Base-by-base conservation (phyloP, 2,888 invertebrate species). In the Drosophila greeni region DNA sequence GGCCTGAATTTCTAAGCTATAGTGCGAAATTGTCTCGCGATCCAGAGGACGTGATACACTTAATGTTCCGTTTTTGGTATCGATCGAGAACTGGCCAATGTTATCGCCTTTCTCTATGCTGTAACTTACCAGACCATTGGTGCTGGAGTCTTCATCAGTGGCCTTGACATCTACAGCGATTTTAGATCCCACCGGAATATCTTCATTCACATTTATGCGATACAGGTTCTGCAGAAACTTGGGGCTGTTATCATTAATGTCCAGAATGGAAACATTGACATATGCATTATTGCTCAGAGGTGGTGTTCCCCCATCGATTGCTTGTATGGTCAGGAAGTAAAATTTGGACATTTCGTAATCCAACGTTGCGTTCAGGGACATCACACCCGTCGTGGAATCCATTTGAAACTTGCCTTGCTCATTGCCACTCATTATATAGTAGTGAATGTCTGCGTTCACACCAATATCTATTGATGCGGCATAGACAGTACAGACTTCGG, bases 401-500 rank as follows among this genome's bases (percentile, higher is more conserved):
- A 97, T 92, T 42, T 91, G 88, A 88, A 97, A 97, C 88, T 95
- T 95, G 75, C 93, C 94, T 83, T 96, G 95, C 83, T 95, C 96
- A 86, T 97, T 97, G 47, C 97, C 97, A 26, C 94, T 96, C 29
- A 95, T 92, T 60, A 97, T 94, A 16, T 94, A 93, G 88, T 97
- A 97, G 66, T 92, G 92, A 53, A 98, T 95, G 87, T 96, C 95
- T 0, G 98, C 98, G 90, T 98, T 98, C 70, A 96, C 92, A 33
- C 98, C 98, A 40, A 95, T 93, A 87, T 98, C 98, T 86, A 94
- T 94, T 11, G 96, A 97, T 3, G 96, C 95, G n/a, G 98, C 99
- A 71, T 93, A 91, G 26, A 99, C 95, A 76, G 93, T 91, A 16
- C 94, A 92, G 14, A 98, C 92, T 89, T 95, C 94, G 1, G 95